Conservation (phyloP, 2,797 vertebrate genomes). For the Crax fasciolata region DNA sequence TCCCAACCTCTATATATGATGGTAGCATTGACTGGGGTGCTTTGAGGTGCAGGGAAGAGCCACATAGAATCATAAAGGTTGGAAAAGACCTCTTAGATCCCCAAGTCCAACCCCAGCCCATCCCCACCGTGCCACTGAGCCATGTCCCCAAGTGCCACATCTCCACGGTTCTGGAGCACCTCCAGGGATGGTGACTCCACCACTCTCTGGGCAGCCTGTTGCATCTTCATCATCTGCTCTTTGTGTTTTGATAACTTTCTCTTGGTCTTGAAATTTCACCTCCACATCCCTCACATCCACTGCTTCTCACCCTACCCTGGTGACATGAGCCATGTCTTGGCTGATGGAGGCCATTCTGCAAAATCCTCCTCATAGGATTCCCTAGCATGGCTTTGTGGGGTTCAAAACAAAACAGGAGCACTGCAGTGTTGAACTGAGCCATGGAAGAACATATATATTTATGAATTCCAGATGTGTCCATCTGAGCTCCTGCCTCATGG, state of each 20-base stretch:
- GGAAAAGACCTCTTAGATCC: too few relatives aligned
- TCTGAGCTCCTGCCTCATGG: not conserved
- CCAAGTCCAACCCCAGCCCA: too few relatives aligned
- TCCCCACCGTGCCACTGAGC: too few relatives aligned
- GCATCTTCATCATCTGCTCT: not conserved
- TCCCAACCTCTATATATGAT: accelerated
- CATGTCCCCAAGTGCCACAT: too few relatives aligned
- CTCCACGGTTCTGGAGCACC: too few relatives aligned
- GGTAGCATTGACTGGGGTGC: not conserved
- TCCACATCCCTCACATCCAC: not conserved
- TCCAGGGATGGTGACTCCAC: too few relatives aligned
- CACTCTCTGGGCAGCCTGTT: too few relatives aligned
- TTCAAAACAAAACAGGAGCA: not conserved
- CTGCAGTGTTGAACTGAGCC: not conserved
- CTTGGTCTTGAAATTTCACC: not conserved
- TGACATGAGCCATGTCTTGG: accelerated
- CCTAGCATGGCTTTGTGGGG: not conserved
- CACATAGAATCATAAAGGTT: too few relatives aligned
- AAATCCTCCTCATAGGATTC: not conserved
- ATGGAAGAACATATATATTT: not conserved
- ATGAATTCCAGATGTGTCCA: not conserved
- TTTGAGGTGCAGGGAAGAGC: not conserved
- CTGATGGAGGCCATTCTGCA: not conserved
- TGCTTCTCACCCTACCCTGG: not conserved
- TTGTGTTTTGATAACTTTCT: not conserved